These are phyloP conservation scores for Drosophila ercepeae DNA, from an alignment of 1,140 invertebrate genomes.

Conservation along the genomic window DNA sequence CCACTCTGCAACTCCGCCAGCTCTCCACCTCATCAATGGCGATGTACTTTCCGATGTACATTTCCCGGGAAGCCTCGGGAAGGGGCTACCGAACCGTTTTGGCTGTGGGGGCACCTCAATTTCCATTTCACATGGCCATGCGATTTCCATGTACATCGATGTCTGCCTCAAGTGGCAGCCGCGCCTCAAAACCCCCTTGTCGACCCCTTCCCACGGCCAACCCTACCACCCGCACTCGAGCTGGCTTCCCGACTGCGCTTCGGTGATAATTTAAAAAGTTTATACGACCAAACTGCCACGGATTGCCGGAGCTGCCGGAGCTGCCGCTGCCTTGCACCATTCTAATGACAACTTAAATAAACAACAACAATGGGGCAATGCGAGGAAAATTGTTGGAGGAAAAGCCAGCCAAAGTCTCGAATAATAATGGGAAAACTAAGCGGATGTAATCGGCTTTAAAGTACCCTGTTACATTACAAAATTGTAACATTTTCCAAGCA, in stretches of 20 bases:
- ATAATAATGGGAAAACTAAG: conserved; percentile 7
- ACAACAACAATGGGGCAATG: conserved; percentile 61
- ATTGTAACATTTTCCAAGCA: too few relatives aligned
- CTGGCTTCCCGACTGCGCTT: conserved; percentile 46
- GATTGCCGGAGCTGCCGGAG: conserved; percentile 31
- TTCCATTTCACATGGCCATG: conserved; percentile 73
- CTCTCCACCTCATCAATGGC: conserved; percentile 29
- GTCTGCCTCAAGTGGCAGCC: conserved; percentile 71
- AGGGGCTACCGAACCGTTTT: conserved; percentile 9
- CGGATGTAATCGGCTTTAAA: background rate
- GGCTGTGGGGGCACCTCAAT: conserved; percentile 15
- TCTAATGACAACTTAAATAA: conserved; percentile 82
- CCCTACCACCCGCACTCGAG: conserved; percentile 10
- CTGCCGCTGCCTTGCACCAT: conserved; percentile 59
- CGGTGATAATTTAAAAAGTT: conserved; percentile 81
- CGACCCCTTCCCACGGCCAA: background rate
- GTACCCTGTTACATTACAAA: too few relatives aligned
- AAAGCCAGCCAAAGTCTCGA: conserved; percentile 21
- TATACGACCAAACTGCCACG: conserved; percentile 61
- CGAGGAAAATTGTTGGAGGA: conserved; percentile 26
- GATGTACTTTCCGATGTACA: conserved; percentile 45
- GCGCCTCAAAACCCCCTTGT: conserved; percentile 17
- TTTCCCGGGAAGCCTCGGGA: conserved; percentile 66
- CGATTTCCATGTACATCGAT: conserved; percentile 73
- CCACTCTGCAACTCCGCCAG: background rate